A percentile compares a stretch with the other conserved stretches of the same genome.
Evolutionary conservation across 2,888 invertebrate genomes (phyloP).

Genomic region (Hedychridium roseum): DNA sequence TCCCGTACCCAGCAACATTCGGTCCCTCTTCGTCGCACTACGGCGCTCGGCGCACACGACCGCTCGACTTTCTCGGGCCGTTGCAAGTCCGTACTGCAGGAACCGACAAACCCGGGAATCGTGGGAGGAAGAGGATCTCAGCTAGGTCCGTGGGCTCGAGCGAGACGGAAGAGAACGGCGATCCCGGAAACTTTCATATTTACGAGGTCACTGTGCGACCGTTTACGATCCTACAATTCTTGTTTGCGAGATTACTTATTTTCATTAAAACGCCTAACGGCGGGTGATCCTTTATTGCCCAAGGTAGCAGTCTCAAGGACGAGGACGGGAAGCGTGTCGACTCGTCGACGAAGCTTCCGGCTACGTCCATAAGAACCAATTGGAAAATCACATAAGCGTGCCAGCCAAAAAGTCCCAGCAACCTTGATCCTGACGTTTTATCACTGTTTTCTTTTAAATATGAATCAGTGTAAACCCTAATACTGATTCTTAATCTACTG

Average conservation of each 20-base stretch:
- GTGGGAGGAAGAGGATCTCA: conserved; percentile 1
- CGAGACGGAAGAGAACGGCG: conserved; percentile 9
- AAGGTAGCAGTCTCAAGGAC: conserved; percentile 30
- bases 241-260: conserved; percentile 59
- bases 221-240: conserved; percentile 57
- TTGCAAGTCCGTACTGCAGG: no score
- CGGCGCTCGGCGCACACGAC: conserved; percentile 4
- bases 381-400: conserved; percentile 35
- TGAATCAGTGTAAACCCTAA: no score
- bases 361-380: no score
- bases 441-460: no score
- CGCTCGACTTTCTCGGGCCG: conserved; percentile 4
- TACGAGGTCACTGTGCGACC: conserved; percentile 50
- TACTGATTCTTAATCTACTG: no score
- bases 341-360: no score
- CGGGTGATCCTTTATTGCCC: conserved; percentile 36
- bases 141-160: not conserved
- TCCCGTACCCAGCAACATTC: not conserved
- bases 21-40: conserved; percentile 3
- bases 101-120: no score
- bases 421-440: no score
- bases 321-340: no score
- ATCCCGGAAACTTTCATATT: conserved; percentile 53
- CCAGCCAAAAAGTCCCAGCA: conserved; percentile 26
- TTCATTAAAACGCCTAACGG: conserved; percentile 54